Base-by-base conservation (phyloP, 2,797 vertebrate species). In the Acanthurus tractus region DNA sequence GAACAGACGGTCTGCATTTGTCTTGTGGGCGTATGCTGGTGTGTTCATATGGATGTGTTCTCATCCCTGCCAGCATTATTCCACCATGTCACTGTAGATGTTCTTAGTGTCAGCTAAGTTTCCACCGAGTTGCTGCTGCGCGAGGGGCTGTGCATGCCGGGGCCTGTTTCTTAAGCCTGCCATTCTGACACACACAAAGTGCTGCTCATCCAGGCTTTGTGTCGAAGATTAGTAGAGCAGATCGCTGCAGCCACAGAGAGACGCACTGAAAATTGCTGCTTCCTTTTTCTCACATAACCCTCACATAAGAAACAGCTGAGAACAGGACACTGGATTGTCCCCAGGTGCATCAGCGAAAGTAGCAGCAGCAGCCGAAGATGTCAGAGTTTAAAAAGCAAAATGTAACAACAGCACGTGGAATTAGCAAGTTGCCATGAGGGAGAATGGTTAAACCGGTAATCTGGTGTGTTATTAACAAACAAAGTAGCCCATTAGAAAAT, bases 171-270 rank as follows among this genome's bases (percentile, higher is more conserved):
- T 70, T 83, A 88, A 88, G 78, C 86, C 88, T 79, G 72, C 92
- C 76, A 79, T 90, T 93, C 90, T 90, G 89, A 90, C 90, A 87
- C 86, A 89, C 89, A 93, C 92, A 92, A 94, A 90, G 88, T 88
- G 76, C 82, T 90, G 90, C 93, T 94, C 93, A 94, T 94, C 93
- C 91, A 85, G 88, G 91, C 87, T 94, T 95, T 95, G 93, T 95
- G 93, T 94, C 74, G 62, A 77, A 92, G 90, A 93, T 94, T 94
- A 95, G 70, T 53, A 18, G 83, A 93, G 91, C 92, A 92, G 85
- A 92, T 92, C n/a, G 54, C 82, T 74, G 86, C 86, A 89, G 89
- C 91, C 93, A 76, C 89, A 91, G 78, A 88, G 83, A 88, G 79
- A 85, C 89, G 82, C 79, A 45, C 71, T 81, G 65, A 89, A 86